Evolutionary conservation across 1,140 invertebrate species (phyloP), one percentile per base, ranked within the genome.

Genomic region (Eupeodes corollae): DNA sequence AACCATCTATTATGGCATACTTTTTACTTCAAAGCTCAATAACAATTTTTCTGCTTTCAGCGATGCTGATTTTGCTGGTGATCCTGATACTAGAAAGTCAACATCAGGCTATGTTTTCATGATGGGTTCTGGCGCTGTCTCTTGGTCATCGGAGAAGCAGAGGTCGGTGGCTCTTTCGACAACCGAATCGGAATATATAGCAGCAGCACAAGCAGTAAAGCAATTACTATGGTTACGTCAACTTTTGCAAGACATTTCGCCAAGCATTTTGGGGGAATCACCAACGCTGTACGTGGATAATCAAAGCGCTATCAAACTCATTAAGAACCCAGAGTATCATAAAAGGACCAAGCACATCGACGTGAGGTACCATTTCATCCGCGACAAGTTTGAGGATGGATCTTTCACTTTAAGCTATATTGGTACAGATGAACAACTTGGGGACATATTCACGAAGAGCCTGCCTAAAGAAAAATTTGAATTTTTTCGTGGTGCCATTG

Each of bases 11-110:
- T 50, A 52, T 50, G 58, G 58, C 35, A 55, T 64, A 51, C 56
- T 18, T 18, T 50, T 55, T 47, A 48, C 33, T 31, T 31, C 8
- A 12, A 49, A 44, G 5, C 2, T 46, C 18, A 34, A 41, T 43
- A n/a, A 46, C 26, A 46, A 35, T 19, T 35, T 68, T 53, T 44
- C 42, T 43, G 55, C 59, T 37, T 55, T 55, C 50, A 48, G 63
- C 62, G 37, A 73, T 47, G 54, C 70, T 15, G 71, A 73, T 47
- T 72, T 57, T 54, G 69, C 63, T 14, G 56, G 56, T 18, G 57
- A 65, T 53, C 41, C 51, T 30, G 45, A 61, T 12, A 52, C 55
- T 34, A 51, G 70, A 47, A 62, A 60, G 49, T 71, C 64, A 11
- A 63, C 50, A 8, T 55, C 56, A 21, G 68, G 70, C 14, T 64